Conservation (phyloP, 2,797 vertebrate genomes). For the Presbytis comata region DNA sequence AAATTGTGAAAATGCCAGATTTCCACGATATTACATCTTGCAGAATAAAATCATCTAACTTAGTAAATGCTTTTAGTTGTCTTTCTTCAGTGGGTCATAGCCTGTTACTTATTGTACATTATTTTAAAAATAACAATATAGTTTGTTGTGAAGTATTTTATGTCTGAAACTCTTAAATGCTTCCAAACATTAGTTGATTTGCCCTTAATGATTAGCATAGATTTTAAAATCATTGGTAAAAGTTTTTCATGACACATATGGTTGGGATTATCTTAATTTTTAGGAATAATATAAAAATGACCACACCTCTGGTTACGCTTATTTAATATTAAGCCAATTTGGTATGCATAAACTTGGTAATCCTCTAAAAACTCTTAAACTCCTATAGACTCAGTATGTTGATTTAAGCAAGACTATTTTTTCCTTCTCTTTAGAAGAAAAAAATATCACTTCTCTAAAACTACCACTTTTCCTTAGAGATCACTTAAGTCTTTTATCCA, state of each 20-base stretch:
- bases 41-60: slow-evolving; percentile 19
- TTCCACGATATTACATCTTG: slow-evolving; percentile 29
- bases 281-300: slow-evolving; percentile 21
- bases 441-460: slow-evolving; percentile 36
- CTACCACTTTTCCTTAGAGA: neutral
- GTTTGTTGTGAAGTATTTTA: slow-evolving; percentile 33
- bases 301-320: neutral
- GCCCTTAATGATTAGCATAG: slow-evolving; percentile 35
- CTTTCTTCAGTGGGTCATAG: slow-evolving; percentile 19
- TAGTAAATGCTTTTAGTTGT: slow-evolving; percentile 28
- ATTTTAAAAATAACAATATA: slow-evolving; percentile 8
- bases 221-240: slow-evolving; percentile 7
- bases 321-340: slow-evolving; percentile 34
- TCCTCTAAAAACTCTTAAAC: slow-evolving; percentile 32
- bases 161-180: neutral
- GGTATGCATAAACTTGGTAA: slow-evolving; percentile 31
- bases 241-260: neutral
- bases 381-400: neutral
- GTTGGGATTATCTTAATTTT: slow-evolving; percentile 4
- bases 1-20: slow-evolving; percentile 52
- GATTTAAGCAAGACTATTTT: neutral
- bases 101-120: neutral
- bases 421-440: neutral
- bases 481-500: neutral
- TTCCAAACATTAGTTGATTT: slow-evolving; percentile 32